Evolutionary conservation across 2,797 vertebrate species (phyloP), one percentile per base, ranked within the genome.

Genomic region (Molossus molossus): DNA sequence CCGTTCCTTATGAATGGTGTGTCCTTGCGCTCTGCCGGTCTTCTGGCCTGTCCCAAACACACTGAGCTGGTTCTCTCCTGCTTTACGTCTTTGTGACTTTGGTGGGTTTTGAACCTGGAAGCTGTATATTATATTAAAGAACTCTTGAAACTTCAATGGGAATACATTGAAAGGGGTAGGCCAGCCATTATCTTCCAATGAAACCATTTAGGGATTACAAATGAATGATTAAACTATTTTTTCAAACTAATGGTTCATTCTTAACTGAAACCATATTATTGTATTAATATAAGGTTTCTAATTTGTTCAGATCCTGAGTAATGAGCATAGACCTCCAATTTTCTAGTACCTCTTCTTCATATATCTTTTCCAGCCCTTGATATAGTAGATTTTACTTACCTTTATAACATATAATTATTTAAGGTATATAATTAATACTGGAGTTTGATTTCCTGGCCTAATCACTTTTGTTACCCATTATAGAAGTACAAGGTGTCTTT

Each of bases 1-100:
- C 17, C 53, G 69, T 93, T 88, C 45, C 37, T 92, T 77, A 33
- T 33, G 18, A 27, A 4, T 12, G 77, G 1, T 76, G 33, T 88
- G 82, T 45, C 33, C 23, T 62, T 60, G 20, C 50, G 8, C 33
- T 70, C 72, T 75, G 12, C 58, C 91, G 9, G 21, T 89, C 90
- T 79, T 15, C 4, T 60, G 91, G 29, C 33, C 85, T 57, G 20
- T 50, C 15, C 60, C 33, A 87, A 53, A 83, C 83, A 76, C 0
- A 9, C 60, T 93, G n/a, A n/a, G 9, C 25, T 90, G 75, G 96
- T 96, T 58, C 80, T 91, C 9, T 96, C 70, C 80, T 97, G 94
- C 65, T 55, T 85, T 92, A 96, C 53, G 25, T 50, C 94, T 96
- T 89, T 97, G 70, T 95, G 96, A 97, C 85, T 53, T 94, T 96